Evolutionary conservation across 2,113 vertebrate genomes (phyloP).

Genomic region (Pollimyrus isidori): DNA sequence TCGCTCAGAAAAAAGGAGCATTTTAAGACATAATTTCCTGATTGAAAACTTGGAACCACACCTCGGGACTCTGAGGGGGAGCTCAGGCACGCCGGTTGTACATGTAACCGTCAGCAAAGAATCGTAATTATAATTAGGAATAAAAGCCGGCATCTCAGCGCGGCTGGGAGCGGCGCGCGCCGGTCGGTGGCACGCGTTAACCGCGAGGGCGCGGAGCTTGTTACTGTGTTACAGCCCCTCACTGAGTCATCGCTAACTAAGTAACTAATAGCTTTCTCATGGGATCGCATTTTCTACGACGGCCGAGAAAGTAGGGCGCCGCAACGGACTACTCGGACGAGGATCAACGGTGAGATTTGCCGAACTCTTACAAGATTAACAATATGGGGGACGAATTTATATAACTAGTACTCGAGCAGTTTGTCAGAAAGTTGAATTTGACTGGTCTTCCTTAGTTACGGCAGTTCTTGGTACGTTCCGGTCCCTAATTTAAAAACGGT

Average conservation of each 20-base stretch:
- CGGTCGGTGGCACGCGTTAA: not conserved
- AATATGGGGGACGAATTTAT: not conserved
- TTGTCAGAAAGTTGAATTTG: not conserved
- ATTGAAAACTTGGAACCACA: slow-evolving; percentile 25
- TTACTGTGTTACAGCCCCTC: not conserved
- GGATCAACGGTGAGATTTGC: not conserved
- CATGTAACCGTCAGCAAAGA: not conserved
- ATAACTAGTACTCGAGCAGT: not conserved
- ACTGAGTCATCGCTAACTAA: not conserved
- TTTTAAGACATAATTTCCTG: slow-evolving; percentile 25
- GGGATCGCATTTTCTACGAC: not conserved
- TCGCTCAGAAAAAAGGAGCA: not conserved
- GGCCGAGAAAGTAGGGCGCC: not conserved
- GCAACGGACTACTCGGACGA: not conserved
- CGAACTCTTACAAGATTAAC: not conserved
- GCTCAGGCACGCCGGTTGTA: not conserved
- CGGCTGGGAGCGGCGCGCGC: not conserved
- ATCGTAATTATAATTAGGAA: not conserved
- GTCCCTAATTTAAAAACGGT: not conserved
- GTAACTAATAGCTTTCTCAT: not conserved
- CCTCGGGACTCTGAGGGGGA: slow-evolving; percentile 9
- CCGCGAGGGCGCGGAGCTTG: not conserved
- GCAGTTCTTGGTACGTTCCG: not conserved
- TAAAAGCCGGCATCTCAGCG: not conserved
- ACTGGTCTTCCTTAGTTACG: not conserved